These are phyloP conservation scores for Borostomias antarcticus DNA, from an alignment of 2,797 vertebrate genomes.

Conservation along the genomic window DNA sequence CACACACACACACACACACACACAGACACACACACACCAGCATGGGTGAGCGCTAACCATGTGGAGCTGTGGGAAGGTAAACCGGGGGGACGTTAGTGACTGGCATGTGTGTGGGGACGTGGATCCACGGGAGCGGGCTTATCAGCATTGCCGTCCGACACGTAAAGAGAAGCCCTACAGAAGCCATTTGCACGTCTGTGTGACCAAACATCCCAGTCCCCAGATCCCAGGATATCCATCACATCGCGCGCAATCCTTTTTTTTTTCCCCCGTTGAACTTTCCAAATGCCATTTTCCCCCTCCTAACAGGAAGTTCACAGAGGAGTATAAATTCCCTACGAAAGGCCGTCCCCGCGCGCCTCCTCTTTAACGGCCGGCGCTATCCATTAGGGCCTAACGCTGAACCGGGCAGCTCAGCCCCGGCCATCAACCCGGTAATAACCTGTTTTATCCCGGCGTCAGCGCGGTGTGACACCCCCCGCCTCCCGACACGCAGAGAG, in stretches of 20 bases:
- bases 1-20: conserved; percentile 1
- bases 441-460: conserved; percentile 48
- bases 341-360: not conserved
- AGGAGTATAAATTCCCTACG: not conserved
- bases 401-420: conserved; percentile 37
- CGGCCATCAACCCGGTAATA: conserved; percentile 57
- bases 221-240: not conserved
- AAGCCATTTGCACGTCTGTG: not conserved
- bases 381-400: conserved; percentile 50
- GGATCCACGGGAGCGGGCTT: not conserved
- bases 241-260: not conserved
- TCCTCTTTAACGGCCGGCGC: conserved; percentile 40
- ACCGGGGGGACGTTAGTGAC: not conserved
- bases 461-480: conserved; percentile 53
- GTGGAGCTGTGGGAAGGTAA: not conserved
- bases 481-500: conserved; percentile 27
- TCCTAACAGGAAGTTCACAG: not conserved
- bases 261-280: conserved; percentile 1
- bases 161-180: not conserved
- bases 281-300: not conserved
- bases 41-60: not conserved
- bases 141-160: not conserved
- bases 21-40: conserved; percentile 11
- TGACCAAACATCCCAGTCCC: not conserved
- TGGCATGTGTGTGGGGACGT: not conserved